Percentiles rank a stretch among this genome's conserved stretches.
Conservation (phyloP, 2,888 invertebrate species). For the Tachina lurida region DNA sequence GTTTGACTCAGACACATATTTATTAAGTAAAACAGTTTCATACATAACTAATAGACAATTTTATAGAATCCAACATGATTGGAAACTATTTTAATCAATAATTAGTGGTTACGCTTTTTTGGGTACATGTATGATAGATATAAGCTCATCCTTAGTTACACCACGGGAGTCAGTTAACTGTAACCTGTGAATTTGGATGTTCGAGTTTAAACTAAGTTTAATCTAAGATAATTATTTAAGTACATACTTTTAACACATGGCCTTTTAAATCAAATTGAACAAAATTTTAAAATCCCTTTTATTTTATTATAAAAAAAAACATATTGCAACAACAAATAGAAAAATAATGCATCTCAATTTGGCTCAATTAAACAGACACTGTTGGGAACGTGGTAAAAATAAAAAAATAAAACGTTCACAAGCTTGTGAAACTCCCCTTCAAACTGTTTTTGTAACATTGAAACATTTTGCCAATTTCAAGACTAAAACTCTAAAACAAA, state of each 20-base stretch:
- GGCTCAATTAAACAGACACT: slow-evolving; percentile 67
- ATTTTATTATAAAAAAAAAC: not conserved
- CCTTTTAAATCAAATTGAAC: not conserved
- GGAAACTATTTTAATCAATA: too few relatives aligned
- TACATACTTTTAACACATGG: not conserved
- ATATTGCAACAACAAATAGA: not conserved
- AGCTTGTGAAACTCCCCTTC: not conserved
- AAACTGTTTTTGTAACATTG: not conserved
- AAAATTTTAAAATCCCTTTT: slow-evolving; percentile 9
- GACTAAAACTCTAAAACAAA: slow-evolving; percentile 19
- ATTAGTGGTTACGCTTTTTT: too few relatives aligned
- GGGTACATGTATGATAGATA: too few relatives aligned
- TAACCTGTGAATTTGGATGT: too few relatives aligned
- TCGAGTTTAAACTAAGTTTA: too few relatives aligned
- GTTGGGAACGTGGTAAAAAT: slow-evolving; percentile 52
- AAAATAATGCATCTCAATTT: slow-evolving; percentile 46
- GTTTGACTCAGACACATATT: too few relatives aligned
- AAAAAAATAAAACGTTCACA: slow-evolving; percentile 17
- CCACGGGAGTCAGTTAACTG: too few relatives aligned
- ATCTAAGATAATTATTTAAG: too few relatives aligned
- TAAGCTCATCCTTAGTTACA: too few relatives aligned
- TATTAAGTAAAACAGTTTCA: too few relatives aligned
- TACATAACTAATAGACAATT: too few relatives aligned
- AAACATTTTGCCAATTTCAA: slow-evolving; percentile 26
- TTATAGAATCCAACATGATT: too few relatives aligned